A percentile compares a stretch with the other conserved stretches of the same genome.
Evolutionary conservation across 2,888 invertebrate genomes (phyloP).

Genomic region (Drosophila kanekoi): DNA sequence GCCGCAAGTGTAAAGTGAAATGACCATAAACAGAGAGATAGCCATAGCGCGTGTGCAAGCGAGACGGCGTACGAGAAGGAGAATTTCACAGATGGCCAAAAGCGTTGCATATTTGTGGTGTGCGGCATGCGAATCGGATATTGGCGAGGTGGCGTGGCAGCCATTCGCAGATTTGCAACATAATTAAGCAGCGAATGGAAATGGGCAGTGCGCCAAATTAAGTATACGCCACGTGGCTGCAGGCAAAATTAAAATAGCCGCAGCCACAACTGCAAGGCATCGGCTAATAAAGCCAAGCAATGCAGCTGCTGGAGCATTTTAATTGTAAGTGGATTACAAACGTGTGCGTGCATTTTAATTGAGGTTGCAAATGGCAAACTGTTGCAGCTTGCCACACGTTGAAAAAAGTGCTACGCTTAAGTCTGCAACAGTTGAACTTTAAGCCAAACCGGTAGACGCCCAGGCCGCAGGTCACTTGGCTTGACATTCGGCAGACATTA

Average conservation of each 20-base stretch:
- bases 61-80: neutral
- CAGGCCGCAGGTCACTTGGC: conserved; percentile 50
- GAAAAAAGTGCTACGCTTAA: neutral
- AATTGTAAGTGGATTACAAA: conserved; percentile 48
- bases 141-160: conserved; percentile 6
- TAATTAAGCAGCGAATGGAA: conserved; percentile 58
- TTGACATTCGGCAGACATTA: conserved; percentile 74
- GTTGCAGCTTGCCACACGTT: conserved; percentile 4
- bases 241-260: conserved; percentile 38
- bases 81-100: conserved; percentile 8
- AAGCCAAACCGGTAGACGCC: conserved; percentile 26
- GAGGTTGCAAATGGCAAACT: conserved; percentile 18
- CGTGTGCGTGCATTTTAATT: conserved; percentile 39
- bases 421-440: conserved; percentile 5
- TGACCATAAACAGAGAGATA: conserved; percentile 17
- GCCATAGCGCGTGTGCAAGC: neutral
- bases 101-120: conserved; percentile 36
- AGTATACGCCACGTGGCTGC: conserved; percentile 52
- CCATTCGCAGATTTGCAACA: conserved; percentile 51
- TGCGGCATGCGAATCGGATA: conserved; percentile 33
- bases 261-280: conserved; percentile 17
- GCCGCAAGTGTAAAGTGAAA: conserved; percentile 37
- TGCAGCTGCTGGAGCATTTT: conserved; percentile 7
- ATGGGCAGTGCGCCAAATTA: conserved; percentile 48
- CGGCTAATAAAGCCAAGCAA: conserved; percentile 43